Evolutionary conservation across 2,113 vertebrate genomes (phyloP), one percentile per base, ranked within the genome.

Genomic region (Peromyscus californicus): DNA sequence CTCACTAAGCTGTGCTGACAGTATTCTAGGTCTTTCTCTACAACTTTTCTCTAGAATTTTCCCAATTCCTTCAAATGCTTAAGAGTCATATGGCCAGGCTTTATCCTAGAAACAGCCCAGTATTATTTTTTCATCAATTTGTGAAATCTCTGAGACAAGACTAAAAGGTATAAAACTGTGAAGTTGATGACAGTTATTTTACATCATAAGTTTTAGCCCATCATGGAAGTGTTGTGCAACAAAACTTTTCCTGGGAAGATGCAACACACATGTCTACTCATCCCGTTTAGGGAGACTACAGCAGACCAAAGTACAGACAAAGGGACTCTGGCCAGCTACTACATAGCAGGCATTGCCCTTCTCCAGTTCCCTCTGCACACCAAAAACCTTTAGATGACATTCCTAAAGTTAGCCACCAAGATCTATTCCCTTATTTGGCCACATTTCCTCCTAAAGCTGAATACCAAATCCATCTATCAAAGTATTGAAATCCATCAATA

Each of bases 281-380:
- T 29, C 29, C 65, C 8, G 31, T 39, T n/a, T 19, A n/a, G 1
- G 1, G 19, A 72, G 36, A 19, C 0, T n/a, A n/a, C 7, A n/a
- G n/a, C 1, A 72, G 70, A 72, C 36, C 36, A 72, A 72, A 21
- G 17, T 67, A 33, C 65, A 67, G 29, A 67, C 31, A 31, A 67
- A 67, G 65, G 31, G 4, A 67, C 65, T 31, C 12, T 67, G 12
- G 65, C 65, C 12, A 67, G 11, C 61, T 31, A 11, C 26, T 65
- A 29, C 63, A 29, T 5, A 67, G 12, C 29, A 67, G 65, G 12
- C 12, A 12, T 31, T 31, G 65, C 12, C 12, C 29, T 67, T 33
- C 12, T 15, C 65, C 65, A 67, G 29, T 31, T 67, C 65, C 12
- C 65, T 67, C 12, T 67, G 12, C 29, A 13, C 13, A 67, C 65